Evolutionary conservation across 2,113 vertebrate species (phyloP).

Genomic region (Prionailurus bengalensis): DNA sequence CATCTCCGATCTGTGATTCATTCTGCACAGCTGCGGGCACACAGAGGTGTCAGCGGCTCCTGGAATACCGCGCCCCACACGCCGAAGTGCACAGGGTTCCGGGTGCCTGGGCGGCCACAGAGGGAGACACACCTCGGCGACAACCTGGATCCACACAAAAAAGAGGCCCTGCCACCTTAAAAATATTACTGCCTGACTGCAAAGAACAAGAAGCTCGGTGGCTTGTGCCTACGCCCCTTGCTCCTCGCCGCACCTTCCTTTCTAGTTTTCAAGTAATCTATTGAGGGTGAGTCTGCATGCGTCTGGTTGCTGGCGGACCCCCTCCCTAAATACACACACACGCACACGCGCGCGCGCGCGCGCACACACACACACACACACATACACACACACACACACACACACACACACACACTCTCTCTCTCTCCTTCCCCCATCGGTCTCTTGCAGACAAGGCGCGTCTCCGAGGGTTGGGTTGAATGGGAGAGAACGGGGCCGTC

Average conservation of each 20-base stretch:
- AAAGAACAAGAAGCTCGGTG: background rate
- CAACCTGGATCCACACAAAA: constrained; percentile 14
- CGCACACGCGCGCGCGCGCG: background rate
- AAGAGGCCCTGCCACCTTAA: constrained; percentile 37
- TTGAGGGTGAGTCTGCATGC: background rate
- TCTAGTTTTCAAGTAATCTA: constrained; percentile 36
- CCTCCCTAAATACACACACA: background rate
- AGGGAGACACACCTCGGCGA: background rate
- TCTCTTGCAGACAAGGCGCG: background rate
- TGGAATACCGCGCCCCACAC: background rate
- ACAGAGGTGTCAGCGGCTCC: background rate
- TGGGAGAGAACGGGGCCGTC: constrained; percentile 52
- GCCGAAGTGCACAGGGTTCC: background rate
- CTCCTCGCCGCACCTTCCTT: background rate
- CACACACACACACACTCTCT: background rate
- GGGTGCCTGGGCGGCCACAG: background rate
- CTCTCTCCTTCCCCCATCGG: background rate
- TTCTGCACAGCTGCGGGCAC: constrained; percentile 40
- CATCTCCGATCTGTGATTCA: constrained; percentile 61
- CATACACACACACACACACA: background rate
- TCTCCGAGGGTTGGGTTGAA: constrained; percentile 53
- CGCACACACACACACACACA: background rate
- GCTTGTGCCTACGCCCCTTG: background rate
- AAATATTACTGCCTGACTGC: background rate
- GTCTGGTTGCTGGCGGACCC: background rate